Conservation (phyloP, 2,113 vertebrate genomes). For the Spea multiplicata region DNA sequence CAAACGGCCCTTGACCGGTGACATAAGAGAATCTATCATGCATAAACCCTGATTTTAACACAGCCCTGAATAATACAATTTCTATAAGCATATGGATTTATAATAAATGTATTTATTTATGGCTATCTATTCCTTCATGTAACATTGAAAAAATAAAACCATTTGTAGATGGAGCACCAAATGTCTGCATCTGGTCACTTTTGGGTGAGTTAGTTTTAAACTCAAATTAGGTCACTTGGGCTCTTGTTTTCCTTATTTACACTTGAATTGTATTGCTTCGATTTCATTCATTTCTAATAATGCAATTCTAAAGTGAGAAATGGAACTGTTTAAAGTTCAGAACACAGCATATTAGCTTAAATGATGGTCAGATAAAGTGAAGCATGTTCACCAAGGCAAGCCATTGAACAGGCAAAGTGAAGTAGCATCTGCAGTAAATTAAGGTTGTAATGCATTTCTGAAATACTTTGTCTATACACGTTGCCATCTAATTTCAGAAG, state of each 20-base stretch:
- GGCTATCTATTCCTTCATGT: too few relatives aligned
- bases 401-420: not conserved
- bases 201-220: not conserved
- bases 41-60: too few relatives aligned
- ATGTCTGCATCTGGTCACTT: not conserved
- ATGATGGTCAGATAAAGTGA: not conserved
- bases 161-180: too few relatives aligned
- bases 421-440: constrained; percentile 8
- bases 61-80: too few relatives aligned
- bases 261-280: not conserved
- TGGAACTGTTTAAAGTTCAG: constrained; percentile 20
- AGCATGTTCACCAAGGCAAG: constrained; percentile 6
- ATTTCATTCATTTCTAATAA: not conserved
- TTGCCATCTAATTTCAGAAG: constrained; percentile 13
- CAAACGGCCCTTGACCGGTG: too few relatives aligned
- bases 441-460: constrained; percentile 3
- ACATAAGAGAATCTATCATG: too few relatives aligned
- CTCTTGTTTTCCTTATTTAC: not conserved
- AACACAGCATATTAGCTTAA: constrained; percentile 20
- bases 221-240: not conserved
- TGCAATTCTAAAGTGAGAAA: not conserved
- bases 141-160: too few relatives aligned
- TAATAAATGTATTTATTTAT: too few relatives aligned
- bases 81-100: too few relatives aligned
- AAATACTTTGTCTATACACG: not conserved